Evolutionary conservation across 2,888 invertebrate genomes (phyloP), one percentile per base, ranked within the genome.

Genomic region (Drosophila putrida): DNA sequence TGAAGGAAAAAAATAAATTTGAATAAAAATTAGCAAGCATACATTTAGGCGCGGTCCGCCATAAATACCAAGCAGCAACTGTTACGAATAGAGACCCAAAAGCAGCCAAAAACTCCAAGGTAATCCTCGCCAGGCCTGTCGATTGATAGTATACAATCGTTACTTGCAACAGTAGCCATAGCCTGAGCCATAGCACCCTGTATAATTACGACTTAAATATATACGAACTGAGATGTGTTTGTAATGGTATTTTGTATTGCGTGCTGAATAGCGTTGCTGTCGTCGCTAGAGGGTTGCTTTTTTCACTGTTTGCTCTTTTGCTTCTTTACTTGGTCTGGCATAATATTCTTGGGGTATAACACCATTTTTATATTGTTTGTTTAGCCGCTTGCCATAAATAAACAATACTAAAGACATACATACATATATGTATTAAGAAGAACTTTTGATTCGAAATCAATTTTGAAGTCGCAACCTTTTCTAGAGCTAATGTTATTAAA

Each of bases 11-110:
- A 60, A 67, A 71, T 51, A 65, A 80, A 87, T 83, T 83, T 83
- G 89, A 89, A 83, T 83, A 83, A 84, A 83, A 83, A 83, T 83
- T 83, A 83, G 89, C 88, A 78, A 71, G 89, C 84, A 89, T 89
- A 89, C 81, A 83, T 89, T 84, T 84, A 74, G 87, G 84, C 78
- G 82, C 75, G 74, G 69, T 65, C 46, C 61, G 71, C 69, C 72
- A 75, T 73, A 88, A 89, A 86, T 89, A 74, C 75, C 82, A 81
- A 79, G 75, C 78, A 75, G 82, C 81, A 89, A 89, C 79, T 90
- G 88, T 89, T 88, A 90, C 89, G 78, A 71, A 75, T 59, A 58
- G 57, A 57, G 15, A 67, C 54, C 13, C 50, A 43, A 54, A 75
- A 67, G 55, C 41, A 59, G 47, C 49, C n/a, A 39, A 35, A 35